Percentiles rank a stretch among this genome's conserved stretches.
Conservation (phyloP, 2,888 invertebrate genomes). For the Hirtodrosophila duncani region DNA sequence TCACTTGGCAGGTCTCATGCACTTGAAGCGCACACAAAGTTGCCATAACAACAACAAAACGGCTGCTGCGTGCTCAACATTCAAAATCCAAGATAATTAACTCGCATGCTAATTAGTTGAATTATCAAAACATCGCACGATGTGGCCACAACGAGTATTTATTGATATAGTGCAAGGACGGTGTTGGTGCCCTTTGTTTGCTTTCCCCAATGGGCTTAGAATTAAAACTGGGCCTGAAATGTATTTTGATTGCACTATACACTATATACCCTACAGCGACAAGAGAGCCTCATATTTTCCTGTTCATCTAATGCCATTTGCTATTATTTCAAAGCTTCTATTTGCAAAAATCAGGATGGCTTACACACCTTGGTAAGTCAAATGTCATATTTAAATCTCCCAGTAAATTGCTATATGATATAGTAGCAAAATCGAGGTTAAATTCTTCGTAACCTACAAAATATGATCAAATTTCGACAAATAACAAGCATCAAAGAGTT, state of each 20-base stretch:
- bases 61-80: constrained; percentile 31
- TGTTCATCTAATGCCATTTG: no score
- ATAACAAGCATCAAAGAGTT: no score
- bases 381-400: no score
- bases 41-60: constrained; percentile 44
- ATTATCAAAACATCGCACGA: constrained; percentile 48
- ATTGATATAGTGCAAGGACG: constrained; percentile 35
- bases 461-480: no score
- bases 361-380: no score
- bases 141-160: constrained; percentile 31
- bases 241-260: constrained; percentile 31
- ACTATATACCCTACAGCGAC: no score
- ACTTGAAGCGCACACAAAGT: constrained; percentile 7
- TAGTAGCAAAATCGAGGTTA: no score
- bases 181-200: constrained; percentile 18
- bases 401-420: no score
- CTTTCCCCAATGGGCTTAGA: constrained; percentile 25
- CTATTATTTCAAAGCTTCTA: no score
- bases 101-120: constrained; percentile 65
- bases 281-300: no score
- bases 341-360: no score
- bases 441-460: no score
- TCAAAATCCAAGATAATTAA: constrained; percentile 64
- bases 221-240: constrained; percentile 31
- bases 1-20: constrained; percentile 9